These are phyloP conservation scores for Tridacna crocea DNA, from an alignment of 2,888 invertebrate genomes.

Conservation along the genomic window DNA sequence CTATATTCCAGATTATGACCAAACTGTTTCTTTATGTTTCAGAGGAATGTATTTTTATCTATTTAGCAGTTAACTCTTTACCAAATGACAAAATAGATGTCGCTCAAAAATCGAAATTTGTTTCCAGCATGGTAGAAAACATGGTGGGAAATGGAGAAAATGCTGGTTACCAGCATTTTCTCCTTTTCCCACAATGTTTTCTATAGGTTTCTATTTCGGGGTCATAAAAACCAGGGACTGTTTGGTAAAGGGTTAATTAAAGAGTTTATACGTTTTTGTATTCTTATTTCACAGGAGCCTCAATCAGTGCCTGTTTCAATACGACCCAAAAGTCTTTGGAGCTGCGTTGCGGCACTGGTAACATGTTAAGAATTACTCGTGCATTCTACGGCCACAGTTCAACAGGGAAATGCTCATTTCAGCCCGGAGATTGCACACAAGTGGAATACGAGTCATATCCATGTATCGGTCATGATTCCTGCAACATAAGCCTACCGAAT, in stretches of 20 bases:
- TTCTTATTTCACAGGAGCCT: constrained; percentile 61
- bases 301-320: constrained; percentile 73
- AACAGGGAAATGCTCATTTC: constrained; percentile 66
- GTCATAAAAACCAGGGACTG: too few species aligned
- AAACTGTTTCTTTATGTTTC: too few species aligned
- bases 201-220: neutral
- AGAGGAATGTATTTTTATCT: too few species aligned
- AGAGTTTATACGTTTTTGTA: neutral
- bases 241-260: neutral
- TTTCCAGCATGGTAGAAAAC: too few species aligned
- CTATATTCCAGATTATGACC: too few species aligned
- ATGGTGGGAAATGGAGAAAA: too few species aligned
- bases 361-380: constrained; percentile 77
- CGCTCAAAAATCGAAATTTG: too few species aligned
- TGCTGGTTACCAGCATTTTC: neutral
- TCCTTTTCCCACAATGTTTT: neutral
- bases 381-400: constrained; percentile 79
- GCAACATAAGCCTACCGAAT: constrained; percentile 76
- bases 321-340: constrained; percentile 68
- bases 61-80: too few species aligned
- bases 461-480: constrained; percentile 76
- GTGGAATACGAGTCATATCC: constrained; percentile 73
- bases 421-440: constrained; percentile 74
- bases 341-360: constrained; percentile 75
- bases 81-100: too few species aligned